A percentile compares a stretch with the other conserved stretches of the same genome.
Evolutionary conservation across 2,113 vertebrate species (phyloP).

Genomic region (Telmatochromis bifrenatus): DNA sequence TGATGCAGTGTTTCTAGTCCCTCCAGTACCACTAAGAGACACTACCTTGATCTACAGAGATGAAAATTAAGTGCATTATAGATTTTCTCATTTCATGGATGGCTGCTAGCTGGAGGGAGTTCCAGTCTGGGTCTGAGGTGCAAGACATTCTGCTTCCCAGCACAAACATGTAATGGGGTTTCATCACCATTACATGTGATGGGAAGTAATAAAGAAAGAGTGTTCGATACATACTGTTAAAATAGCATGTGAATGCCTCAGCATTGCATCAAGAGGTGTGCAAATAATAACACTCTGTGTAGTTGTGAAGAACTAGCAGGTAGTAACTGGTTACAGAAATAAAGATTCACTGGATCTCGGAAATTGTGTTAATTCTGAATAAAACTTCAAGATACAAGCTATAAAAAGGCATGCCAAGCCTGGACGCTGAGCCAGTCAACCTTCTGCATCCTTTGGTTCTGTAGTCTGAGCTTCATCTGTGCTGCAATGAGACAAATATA

Average conservation of each 20-base stretch:
- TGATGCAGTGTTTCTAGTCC: conserved; percentile 22
- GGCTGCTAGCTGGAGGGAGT: conserved; percentile 44
- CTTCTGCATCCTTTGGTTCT: not conserved
- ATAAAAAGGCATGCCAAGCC: not conserved
- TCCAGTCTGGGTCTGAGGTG: conserved; percentile 10
- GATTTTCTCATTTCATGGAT: conserved; percentile 72
- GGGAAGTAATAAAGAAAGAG: not conserved
- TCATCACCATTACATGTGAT: not conserved
- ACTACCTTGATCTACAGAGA: conserved; percentile 46
- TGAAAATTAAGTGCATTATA: conserved; percentile 64
- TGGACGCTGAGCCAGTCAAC: not conserved
- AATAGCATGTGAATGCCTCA: not conserved
- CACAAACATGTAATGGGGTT: conserved; percentile 6
- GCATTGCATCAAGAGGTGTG: not conserved
- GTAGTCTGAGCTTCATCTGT: not conserved
- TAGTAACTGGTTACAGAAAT: not conserved
- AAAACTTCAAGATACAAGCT: not conserved
- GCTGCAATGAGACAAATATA: not conserved
- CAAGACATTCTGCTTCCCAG: not conserved
- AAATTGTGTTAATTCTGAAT: not conserved
- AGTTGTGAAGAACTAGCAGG: not conserved
- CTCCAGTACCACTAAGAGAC: conserved; percentile 1
- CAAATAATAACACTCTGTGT: not conserved
- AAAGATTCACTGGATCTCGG: not conserved
- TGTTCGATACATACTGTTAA: not conserved